Percentiles rank a stretch among this genome's conserved stretches.
phyloP scores from a whole-genome alignment of 53 echinoderm and acorn worm genomes.

The Hippasteria phrygiana region DNA sequence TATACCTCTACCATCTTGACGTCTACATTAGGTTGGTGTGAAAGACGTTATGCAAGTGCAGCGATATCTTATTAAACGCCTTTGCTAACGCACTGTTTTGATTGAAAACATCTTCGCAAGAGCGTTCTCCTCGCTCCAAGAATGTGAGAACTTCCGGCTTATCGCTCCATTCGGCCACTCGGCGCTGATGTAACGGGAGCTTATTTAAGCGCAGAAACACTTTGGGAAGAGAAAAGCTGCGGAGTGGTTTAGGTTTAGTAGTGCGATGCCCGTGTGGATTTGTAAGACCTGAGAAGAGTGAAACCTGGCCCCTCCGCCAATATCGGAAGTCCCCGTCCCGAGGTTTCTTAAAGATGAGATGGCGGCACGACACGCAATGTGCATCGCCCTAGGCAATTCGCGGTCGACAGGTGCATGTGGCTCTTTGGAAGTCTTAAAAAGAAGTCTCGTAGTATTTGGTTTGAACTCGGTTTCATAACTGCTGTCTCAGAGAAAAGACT shows the following conservation, averaged over 20 bases:
- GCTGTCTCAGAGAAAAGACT: no score
- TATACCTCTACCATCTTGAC: no score
- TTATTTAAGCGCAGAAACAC: not conserved
- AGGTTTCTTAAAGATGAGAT: not conserved
- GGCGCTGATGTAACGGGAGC: not conserved
- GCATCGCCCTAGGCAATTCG: not conserved
- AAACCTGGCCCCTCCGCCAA: not conserved
- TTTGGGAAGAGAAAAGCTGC: not conserved
- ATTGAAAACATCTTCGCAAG: not conserved
- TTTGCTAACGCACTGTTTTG: not conserved
- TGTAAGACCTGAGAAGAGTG: not conserved
- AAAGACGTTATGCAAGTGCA: no score
- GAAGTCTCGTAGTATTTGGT: no score
- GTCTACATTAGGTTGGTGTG: no score
- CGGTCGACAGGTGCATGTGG: not conserved
- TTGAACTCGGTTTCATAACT: no score
- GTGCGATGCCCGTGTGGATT: slow-evolving; percentile 8
- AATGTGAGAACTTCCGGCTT: not conserved
- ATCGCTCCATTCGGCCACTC: no score
- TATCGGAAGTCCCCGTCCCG: not conserved
- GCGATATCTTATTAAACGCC: not conserved
- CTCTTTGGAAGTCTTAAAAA: no score
- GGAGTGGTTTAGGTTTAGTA: not conserved
- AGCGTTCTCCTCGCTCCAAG: not conserved
- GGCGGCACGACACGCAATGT: not conserved